These are phyloP conservation scores for Trichogramma dendrolimi DNA, from an alignment of 2,888 invertebrate genomes.

Conservation along the genomic window DNA sequence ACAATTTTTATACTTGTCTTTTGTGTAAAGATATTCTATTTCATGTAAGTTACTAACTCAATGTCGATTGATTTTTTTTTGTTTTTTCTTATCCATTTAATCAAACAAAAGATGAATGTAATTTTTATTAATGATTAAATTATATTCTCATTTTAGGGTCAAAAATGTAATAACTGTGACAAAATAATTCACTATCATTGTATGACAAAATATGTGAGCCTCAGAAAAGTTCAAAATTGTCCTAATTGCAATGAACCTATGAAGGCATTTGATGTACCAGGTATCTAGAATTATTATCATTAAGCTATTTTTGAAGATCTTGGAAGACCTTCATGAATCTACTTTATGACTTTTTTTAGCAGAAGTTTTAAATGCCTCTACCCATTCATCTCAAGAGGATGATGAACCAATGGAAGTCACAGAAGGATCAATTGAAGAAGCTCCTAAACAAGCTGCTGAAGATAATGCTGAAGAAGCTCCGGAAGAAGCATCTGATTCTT, in stretches of 20 bases:
- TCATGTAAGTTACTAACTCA: conserved; percentile 36
- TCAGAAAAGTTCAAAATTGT: conserved; percentile 20
- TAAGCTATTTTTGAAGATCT: background rate
- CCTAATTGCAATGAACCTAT: conserved; percentile 12
- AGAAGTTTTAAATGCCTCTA: background rate
- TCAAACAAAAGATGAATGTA: conserved; percentile 1
- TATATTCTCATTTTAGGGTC: conserved; percentile 29
- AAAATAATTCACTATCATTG: conserved; percentile 24
- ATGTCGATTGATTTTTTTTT: background rate
- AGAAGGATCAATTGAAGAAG: background rate
- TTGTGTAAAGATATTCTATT: conserved; percentile 44
- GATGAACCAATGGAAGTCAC: background rate
- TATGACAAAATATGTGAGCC: conserved; percentile 14
- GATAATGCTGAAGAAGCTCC: background rate
- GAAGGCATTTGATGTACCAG: conserved; percentile 3
- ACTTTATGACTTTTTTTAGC: conserved; percentile 10
- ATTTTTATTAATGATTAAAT: background rate
- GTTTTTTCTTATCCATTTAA: background rate
- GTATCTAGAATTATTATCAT: conserved; percentile 7
- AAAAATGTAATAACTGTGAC: conserved; percentile 33
- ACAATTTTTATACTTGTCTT: conserved; percentile 37
- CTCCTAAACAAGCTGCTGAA: conserved; percentile 15
- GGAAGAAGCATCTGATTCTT: background rate
- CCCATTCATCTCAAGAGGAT: background rate
- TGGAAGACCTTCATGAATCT: background rate